Conservation (phyloP, 2,797 vertebrate genomes). For the Bovichtus diacanthus region DNA sequence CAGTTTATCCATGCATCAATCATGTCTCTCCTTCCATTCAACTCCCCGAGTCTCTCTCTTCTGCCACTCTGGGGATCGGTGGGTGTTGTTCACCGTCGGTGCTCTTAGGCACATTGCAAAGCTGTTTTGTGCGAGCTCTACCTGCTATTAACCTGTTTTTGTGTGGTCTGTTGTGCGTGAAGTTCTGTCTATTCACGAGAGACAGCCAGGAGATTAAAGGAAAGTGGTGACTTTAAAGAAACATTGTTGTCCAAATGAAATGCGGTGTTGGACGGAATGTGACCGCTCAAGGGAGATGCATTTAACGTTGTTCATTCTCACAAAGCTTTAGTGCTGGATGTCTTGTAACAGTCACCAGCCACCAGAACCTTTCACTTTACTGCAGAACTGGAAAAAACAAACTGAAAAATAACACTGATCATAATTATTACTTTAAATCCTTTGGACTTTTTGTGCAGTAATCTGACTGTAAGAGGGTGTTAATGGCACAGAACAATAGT, state of each 20-base stretch:
- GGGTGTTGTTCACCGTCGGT: constrained; percentile 24
- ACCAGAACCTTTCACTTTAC: neutral
- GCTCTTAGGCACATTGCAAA: constrained; percentile 20
- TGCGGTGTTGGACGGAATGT: neutral
- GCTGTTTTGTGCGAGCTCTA: constrained; percentile 35
- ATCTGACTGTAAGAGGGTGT: constrained; percentile 1
- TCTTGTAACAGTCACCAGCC: neutral
- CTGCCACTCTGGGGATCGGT: constrained; percentile 5
- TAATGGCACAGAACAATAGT: constrained; percentile 17
- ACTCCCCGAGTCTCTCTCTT: constrained; percentile 10
- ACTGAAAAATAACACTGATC: neutral
- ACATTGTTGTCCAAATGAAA: neutral
- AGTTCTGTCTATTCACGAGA: constrained; percentile 7
- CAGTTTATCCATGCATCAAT: constrained; percentile 34
- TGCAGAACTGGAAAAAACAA: neutral
- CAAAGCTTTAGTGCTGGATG: neutral
- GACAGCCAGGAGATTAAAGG: constrained; percentile 7
- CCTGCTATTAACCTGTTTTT: constrained; percentile 43
- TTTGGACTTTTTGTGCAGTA: constrained; percentile 15
- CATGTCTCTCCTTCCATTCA: constrained; percentile 29
- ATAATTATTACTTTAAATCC: neutral
- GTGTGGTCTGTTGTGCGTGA: constrained; percentile 12
- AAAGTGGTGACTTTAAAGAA: constrained; percentile 10
- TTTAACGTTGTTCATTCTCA: neutral
- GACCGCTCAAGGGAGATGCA: neutral